Evolutionary conservation across 2,113 vertebrate genomes (phyloP), one percentile per base, ranked within the genome.

Genomic region (Silurus glanis): DNA sequence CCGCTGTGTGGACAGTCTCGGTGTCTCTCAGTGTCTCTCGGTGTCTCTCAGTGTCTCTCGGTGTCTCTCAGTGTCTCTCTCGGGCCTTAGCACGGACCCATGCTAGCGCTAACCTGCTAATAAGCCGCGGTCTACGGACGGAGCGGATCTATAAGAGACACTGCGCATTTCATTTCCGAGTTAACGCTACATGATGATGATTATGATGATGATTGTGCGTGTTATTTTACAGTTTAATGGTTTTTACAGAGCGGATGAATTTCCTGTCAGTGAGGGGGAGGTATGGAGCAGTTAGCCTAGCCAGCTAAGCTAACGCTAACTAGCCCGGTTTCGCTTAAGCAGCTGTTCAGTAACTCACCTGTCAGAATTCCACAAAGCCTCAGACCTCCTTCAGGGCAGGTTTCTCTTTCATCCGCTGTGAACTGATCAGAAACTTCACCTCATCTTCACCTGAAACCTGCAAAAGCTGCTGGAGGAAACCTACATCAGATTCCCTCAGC

Each of bases 391-490:
- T 16, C 17, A 84, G 16, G n/a, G 62, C 55, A 58, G 28, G 59
- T 47, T 53, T 61, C 25, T 49, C 14, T 28, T 56, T 89, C 83
- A 79, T 71, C 79, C 83, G 21, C 79, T 64, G 47, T 21, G 16
- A 17, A 59, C 19, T 55, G n/a, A 49, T 8, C 21, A 23, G 37
- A 37, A 37, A 17, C 25, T 71, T 61, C 74, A 66, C 88, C 86
- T 83, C 37, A 69, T 85, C 28, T 25, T 17, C 0, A 58, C 6
- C 25, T 49, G 6, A 59, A 61, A 61, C 3, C 0, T 6, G 25
- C 78, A 79, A 17, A 45, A 80, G 16, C 55, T 37, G 78, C 23
- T 59, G 45, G 21, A 80, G 17, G 9, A 79, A 79, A 79, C 55
- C 55, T 80, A 58, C 28, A 37, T 37, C 37, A 37, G 78, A 23